Conservation (phyloP, 2,113 vertebrate genomes). For the Falcunculus frontatus region DNA sequence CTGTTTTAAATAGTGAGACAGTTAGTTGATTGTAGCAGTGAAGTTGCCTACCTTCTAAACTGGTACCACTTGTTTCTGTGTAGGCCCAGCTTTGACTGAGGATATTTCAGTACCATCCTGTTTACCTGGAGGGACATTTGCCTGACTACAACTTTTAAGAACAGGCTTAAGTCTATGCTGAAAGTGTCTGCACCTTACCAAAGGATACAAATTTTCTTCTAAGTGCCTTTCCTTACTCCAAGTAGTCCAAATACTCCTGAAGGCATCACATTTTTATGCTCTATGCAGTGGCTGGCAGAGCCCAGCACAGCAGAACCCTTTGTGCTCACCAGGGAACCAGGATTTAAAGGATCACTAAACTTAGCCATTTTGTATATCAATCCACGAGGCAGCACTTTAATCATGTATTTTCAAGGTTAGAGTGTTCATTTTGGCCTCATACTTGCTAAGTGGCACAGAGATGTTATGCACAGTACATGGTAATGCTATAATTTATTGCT, state of each 20-base stretch:
- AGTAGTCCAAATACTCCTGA: background rate
- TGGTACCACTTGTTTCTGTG: background rate
- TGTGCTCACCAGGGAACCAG: background rate
- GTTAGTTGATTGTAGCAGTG: background rate
- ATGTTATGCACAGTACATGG: background rate
- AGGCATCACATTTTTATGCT: background rate
- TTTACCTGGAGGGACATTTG: background rate
- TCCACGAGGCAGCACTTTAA: background rate
- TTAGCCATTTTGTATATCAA: background rate
- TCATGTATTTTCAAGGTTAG: conserved; percentile 44
- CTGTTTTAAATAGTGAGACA: background rate
- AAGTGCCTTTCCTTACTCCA: background rate
- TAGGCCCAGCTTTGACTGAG: background rate
- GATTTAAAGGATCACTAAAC: conserved; percentile 27
- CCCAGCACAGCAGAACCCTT: background rate
- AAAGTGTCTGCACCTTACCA: background rate
- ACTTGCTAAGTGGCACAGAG: conserved; percentile 10
- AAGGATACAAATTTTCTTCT: background rate
- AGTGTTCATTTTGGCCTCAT: conserved; percentile 44
- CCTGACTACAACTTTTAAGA: background rate
- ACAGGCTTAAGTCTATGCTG: background rate
- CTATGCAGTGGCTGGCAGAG: background rate
- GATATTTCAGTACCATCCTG: background rate
- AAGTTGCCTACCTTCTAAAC: background rate
- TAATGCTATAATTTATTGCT: conserved; percentile 32